Base-by-base conservation (phyloP, 2,888 invertebrate species). In the Osmoderma eremita region DNA sequence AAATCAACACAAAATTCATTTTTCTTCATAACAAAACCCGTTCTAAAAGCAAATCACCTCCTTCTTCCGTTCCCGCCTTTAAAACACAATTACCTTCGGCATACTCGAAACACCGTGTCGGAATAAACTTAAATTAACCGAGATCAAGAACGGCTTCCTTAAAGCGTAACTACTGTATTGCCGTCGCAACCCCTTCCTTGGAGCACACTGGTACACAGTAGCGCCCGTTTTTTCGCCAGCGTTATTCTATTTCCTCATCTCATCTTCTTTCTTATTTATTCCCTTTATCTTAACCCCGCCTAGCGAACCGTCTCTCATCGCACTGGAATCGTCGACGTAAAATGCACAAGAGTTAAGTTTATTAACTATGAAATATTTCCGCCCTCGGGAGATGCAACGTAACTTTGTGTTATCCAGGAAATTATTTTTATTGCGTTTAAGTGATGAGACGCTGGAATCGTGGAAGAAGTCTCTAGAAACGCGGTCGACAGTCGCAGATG, bases 301-400 rank as follows among this genome's bases (percentile, higher is more conserved):
- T 22, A 8, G 22, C 8, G 3, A 22, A 50, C 48, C 13, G 18
- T 22, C 17, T 10, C 36, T 10, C 17, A 30, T 42, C 42, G 10
- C 10, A 15, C 42, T 42, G 10, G 8, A 30, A 22, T 6, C 36
- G 15, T 18, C 36, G 36, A 30, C 30, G 48, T 17, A 36, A 62
- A 48, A 49, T 49, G 42, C 58, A 41, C 58, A 42, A 13, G 42
- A 24, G 22, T 58, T 24, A 58, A 58, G 42, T 58, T 58, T 42
- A 58, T 58, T 58, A 58, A 58, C 42, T 42, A 58, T 13, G 58
- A 58, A 58, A 58, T 58, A 58, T 42, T 58, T 58, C 42, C 58
- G 41, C 42, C 13, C 22, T 22, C 20, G 12, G 3, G 58, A 53
- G 53, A 53, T 53, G 30, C 36, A 30, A 15, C 53, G 38, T 53